Conservation (phyloP, 92 coral and sea anemone species). For the Plumapathes pennacea region DNA sequence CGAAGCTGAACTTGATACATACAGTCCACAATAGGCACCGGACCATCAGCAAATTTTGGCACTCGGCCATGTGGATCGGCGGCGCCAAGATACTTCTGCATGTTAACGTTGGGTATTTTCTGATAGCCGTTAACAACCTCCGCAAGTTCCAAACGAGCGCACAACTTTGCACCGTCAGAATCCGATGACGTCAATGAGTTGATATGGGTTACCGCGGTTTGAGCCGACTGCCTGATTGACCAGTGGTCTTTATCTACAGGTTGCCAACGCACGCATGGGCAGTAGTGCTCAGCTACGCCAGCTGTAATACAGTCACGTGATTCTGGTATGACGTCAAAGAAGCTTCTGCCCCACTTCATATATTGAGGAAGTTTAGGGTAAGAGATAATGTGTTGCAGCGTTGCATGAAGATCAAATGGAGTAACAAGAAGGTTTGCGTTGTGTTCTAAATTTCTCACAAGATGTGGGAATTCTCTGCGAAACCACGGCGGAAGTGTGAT, state of each 20-base stretch:
- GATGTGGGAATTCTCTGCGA: slow-evolving; percentile 30
- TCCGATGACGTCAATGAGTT: slow-evolving; percentile 64
- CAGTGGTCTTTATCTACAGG: slow-evolving; percentile 46
- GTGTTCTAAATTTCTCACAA: slow-evolving; percentile 34
- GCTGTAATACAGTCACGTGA: slow-evolving; percentile 75
- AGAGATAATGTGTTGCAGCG: slow-evolving; percentile 67
- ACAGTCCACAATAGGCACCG: slow-evolving; percentile 45
- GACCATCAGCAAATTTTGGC: slow-evolving; percentile 65
- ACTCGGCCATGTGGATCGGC: slow-evolving; percentile 78
- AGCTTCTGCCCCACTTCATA: slow-evolving; percentile 57
- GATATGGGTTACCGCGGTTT: slow-evolving; percentile 61
- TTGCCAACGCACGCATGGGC: slow-evolving; percentile 84
- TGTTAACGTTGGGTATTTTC: slow-evolving; percentile 66
- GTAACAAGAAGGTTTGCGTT: slow-evolving; percentile 72
- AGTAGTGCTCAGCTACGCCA: slow-evolving; percentile 89
- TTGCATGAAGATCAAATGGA: slow-evolving; percentile 87
- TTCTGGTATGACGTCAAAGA: slow-evolving; percentile 51
- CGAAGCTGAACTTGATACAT: slow-evolving; percentile 71
- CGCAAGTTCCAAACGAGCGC: slow-evolving; percentile 56
- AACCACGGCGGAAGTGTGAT: slow-evolving; percentile 77
- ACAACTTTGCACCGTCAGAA: slow-evolving; percentile 36
- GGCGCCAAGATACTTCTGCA: slow-evolving; percentile 69
- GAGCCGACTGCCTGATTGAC: slow-evolving; percentile 60
- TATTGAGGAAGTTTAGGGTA: slow-evolving; percentile 64
- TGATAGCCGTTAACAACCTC: slow-evolving; percentile 69